A percentile compares a stretch with the other conserved stretches of the same genome.
These are phyloP conservation scores for Rhadina sibilatrix DNA, from an alignment of 2,113 vertebrate species.

Conservation along the genomic window DNA sequence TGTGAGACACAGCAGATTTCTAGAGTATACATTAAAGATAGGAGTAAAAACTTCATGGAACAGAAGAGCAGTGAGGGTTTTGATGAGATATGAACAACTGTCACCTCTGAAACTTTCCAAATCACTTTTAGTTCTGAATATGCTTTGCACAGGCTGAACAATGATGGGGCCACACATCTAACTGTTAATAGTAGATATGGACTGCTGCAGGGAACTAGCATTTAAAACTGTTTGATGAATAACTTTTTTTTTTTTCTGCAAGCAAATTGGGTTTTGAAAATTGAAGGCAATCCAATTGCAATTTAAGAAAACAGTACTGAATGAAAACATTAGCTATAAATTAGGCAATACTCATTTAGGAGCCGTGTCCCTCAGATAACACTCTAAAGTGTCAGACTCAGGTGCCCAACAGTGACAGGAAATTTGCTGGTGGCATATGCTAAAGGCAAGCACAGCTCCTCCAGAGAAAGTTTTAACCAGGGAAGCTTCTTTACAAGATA, in stretches of 20 bases:
- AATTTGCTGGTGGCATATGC: neutral
- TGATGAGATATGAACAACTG: slow-evolving; percentile 65
- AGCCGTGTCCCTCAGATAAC: neutral
- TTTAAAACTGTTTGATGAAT: neutral
- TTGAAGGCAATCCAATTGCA: neutral
- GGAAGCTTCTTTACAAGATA: neutral
- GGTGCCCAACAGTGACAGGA: neutral
- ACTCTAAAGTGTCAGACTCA: neutral
- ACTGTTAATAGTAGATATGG: slow-evolving; percentile 1
- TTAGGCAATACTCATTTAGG: neutral
- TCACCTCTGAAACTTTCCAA: slow-evolving; percentile 66
- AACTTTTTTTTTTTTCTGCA: neutral
- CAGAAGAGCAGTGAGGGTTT: slow-evolving; percentile 45
- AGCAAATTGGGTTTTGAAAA: neutral
- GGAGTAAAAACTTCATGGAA: slow-evolving; percentile 49
- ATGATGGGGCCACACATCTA: neutral
- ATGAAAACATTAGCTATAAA: neutral
- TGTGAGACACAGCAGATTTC: slow-evolving; percentile 36
- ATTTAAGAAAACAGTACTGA: neutral
- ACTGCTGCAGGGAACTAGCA: neutral
- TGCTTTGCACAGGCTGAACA: slow-evolving; percentile 7
- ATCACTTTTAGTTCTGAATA: slow-evolving; percentile 53
- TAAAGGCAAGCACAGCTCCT: neutral
- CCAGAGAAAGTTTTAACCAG: neutral
- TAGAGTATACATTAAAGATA: slow-evolving; percentile 34